Evolutionary conservation across 2,113 vertebrate genomes (phyloP), one percentile per base, ranked within the genome.

Genomic region (Tragelaphus strepsiceros): DNA sequence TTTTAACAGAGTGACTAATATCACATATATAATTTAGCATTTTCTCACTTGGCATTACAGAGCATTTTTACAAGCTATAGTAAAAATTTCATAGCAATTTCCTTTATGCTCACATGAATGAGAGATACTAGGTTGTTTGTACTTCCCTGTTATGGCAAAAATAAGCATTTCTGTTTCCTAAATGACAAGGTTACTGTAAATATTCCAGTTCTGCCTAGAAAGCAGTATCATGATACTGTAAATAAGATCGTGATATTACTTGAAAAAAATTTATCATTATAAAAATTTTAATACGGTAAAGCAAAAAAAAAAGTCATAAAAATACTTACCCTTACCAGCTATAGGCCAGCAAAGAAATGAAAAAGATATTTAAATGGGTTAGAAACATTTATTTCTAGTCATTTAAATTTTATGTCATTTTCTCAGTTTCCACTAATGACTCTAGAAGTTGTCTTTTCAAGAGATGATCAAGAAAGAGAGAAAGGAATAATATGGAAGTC

Each of bases 301-400:
- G 28, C 6, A 95, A 49, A 67, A 17, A 59, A 15, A n/a, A 51
- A 83, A 85, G 74, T n/a, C 58, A 90, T 51, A 64, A 89, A 93
- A 88, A 77, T 77, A 95, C 96, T 97, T 92, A 98, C 94, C 96
- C 89, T 97, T 98, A 58, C 91, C 90, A 96, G 96, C 97, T 98
- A 84, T 4, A 78, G 46, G 96, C 94, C 85, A 97, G 97, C 97
- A 97, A 91, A 93, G 35, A 97, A 97, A 94, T 71, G 11, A 97
- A 71, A 96, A 96, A 62, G 56, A 89, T 39, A 89, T 56, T 92
- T 96, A 89, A 97, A 80, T 85, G 30, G 21, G 26, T 91, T 89
- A 96, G 58, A 78, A 82, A 74, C 11, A 81, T 53, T 56, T 24
- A 58, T 56, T 90, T 62, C 53, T 21, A 64, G 21, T 82, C 54